Conservation (phyloP, 2,113 vertebrate species). For the Planiliza haematocheilus region DNA sequence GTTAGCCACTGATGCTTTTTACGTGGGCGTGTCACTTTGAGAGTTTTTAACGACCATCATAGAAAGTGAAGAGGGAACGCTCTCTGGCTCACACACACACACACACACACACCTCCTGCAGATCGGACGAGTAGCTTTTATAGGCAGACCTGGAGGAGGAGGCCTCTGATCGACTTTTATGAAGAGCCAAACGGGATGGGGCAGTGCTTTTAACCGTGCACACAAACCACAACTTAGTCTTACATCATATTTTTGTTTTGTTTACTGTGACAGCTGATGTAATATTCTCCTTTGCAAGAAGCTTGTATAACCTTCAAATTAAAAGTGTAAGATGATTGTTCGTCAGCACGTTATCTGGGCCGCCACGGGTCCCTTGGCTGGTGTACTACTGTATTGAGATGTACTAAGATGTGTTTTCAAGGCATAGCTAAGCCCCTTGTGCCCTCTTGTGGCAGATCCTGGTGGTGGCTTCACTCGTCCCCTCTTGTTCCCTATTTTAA, state of each 20-base stretch:
- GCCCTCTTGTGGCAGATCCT: conserved; percentile 67
- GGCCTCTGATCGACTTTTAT: conserved; percentile 58
- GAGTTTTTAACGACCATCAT: conserved; percentile 78
- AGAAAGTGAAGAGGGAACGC: conserved; percentile 49
- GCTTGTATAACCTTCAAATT: conserved; percentile 35
- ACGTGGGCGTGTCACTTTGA: conserved; percentile 77
- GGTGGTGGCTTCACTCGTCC: conserved; percentile 24
- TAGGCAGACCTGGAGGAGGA: conserved; percentile 32
- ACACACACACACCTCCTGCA: conserved; percentile 24
- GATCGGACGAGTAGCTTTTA: conserved; percentile 62
- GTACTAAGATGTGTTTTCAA: not conserved
- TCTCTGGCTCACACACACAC: conserved; percentile 38
- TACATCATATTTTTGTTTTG: conserved; percentile 40
- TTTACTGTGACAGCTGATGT: conserved; percentile 40
- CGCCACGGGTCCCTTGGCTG: conserved; percentile 15
- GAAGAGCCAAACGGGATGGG: conserved; percentile 40
- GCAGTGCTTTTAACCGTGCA: conserved; percentile 46
- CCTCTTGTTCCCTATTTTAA: conserved; percentile 76
- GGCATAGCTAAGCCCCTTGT: conserved; percentile 22
- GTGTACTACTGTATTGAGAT: not conserved
- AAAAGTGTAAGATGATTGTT: conserved; percentile 7
- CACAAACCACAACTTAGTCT: conserved; percentile 35
- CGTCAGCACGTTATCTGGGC: conserved; percentile 32
- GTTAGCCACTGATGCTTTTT: conserved; percentile 74
- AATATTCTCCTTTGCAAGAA: conserved; percentile 3